Percentiles rank a stretch among this genome's conserved stretches.
phyloP scores from a whole-genome alignment of 1,140 invertebrate genomes.

The Cydia amplana region DNA sequence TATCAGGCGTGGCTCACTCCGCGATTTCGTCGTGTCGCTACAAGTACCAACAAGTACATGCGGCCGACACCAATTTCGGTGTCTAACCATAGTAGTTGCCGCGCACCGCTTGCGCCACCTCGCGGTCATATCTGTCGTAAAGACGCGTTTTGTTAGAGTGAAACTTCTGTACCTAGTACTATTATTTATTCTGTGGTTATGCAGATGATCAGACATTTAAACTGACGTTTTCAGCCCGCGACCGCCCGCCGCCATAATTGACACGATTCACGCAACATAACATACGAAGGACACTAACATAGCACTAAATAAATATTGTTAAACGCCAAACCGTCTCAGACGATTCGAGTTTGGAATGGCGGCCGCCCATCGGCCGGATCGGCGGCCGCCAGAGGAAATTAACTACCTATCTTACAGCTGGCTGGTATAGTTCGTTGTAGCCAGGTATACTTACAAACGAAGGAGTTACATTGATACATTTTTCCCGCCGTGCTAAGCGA shows the following conservation, averaged over 20 bases:
- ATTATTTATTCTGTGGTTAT: too few species aligned
- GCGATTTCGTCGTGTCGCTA: too few species aligned
- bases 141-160: too few species aligned
- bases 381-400: constrained; percentile 28
- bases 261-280: constrained; percentile 15
- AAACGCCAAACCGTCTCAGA: constrained; percentile 18
- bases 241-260: constrained; percentile 9
- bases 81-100: too few species aligned
- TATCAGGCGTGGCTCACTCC: too few species aligned
- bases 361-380: neutral
- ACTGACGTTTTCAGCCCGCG: neutral
- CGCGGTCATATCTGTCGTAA: too few species aligned
- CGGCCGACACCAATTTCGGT: too few species aligned
- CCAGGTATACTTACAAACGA: constrained; percentile 42
- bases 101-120: too few species aligned
- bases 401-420: constrained; percentile 36
- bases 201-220: too few species aligned
- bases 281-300: constrained; percentile 14
- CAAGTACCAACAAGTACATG: too few species aligned
- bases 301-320: constrained; percentile 31
- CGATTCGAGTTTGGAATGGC: constrained; percentile 10
- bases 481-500: constrained; percentile 57
- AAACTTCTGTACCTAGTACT: too few species aligned
- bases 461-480: constrained; percentile 39
- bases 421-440: constrained; percentile 29